Base-by-base conservation (phyloP, 2,888 invertebrate species). In the Agrypnus murinus region DNA sequence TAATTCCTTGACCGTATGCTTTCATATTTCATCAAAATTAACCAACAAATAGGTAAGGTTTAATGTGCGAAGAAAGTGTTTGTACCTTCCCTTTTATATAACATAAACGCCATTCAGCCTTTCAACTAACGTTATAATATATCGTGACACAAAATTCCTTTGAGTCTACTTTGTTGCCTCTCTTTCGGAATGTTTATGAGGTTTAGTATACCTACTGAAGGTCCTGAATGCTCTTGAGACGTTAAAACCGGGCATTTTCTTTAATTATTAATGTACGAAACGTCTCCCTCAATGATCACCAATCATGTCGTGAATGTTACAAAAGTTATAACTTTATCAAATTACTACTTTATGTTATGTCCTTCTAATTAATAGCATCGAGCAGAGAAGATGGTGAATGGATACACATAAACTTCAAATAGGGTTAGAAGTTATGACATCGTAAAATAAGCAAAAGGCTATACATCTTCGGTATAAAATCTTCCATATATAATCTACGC, bases 341-440 rank as follows among this genome's bases (percentile, higher is more conserved):
- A 6, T 43, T 43, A 43, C n/a, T n/a, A n/a, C 15, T 14, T 43
- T 6, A 43, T 43, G 8, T 3, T 10, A 10, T 9, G n/a, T 25
- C 8, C 32, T 17, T 19, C 10, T 53, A 53, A 53, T 53, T 53
- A 53, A 53, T 53, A 53, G 32, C 46, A 46, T 25, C 6, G 53
- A 53, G n/a, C n/a, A n/a, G 10, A 32, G 32, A 4, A 25, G 25
- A 25, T 25, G 25, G 25, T 25, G 25, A 25, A 25, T 25, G 25
- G 17, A 8, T 19, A 9, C 9, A 19, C 53, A 53, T 53, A 53
- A 32, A 53, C 12, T 53, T 5, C 12, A 53, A 53, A 32, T 9
- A 32, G 32, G 25, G 53, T 32, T 53, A 9, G 14, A 14, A 46
- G 17, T 46, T 46, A 46, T 15, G 32, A 12, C 6, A 12, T 34